These are phyloP conservation scores for Cathartes aura DNA, from an alignment of 2,113 vertebrate genomes.

Conservation along the genomic window DNA sequence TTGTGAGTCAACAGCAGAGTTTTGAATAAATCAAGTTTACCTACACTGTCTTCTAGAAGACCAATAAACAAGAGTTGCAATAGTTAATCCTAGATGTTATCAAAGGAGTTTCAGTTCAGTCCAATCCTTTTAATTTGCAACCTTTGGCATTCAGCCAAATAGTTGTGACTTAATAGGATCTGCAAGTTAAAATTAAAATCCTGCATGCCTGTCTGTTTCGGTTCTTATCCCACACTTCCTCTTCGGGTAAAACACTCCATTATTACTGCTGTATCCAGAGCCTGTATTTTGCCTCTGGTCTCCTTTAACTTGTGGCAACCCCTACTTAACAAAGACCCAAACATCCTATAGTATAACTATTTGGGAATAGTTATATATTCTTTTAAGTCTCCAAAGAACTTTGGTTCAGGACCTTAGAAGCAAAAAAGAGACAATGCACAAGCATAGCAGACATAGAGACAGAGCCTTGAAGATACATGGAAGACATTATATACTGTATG, in stretches of 20 bases:
- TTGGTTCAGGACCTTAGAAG: background rate
- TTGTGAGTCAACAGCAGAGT: background rate
- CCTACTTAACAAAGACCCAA: background rate
- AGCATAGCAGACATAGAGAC: background rate
- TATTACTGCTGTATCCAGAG: background rate
- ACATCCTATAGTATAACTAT: background rate
- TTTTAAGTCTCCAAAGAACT: background rate
- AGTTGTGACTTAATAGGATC: slow-evolving; percentile 23
- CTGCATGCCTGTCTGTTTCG: background rate
- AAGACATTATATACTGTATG: background rate
- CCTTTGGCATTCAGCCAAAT: background rate
- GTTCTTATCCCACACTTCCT: background rate
- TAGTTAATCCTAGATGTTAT: background rate
- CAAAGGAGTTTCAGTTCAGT: background rate
- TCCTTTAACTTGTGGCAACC: background rate
- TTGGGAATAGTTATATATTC: background rate
- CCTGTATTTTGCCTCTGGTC: background rate
- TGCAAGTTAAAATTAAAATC: slow-evolving; percentile 42
- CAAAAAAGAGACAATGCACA: background rate
- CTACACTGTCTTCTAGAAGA: background rate
- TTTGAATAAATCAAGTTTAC: background rate
- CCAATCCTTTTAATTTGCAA: background rate
- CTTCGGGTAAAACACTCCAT: background rate
- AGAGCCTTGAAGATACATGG: background rate
- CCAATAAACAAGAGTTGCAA: background rate